Percentiles rank a stretch among this genome's conserved stretches.
phyloP scores from a whole-genome alignment of 2,888 invertebrate genomes.

The Cyclophora albipunctata region DNA sequence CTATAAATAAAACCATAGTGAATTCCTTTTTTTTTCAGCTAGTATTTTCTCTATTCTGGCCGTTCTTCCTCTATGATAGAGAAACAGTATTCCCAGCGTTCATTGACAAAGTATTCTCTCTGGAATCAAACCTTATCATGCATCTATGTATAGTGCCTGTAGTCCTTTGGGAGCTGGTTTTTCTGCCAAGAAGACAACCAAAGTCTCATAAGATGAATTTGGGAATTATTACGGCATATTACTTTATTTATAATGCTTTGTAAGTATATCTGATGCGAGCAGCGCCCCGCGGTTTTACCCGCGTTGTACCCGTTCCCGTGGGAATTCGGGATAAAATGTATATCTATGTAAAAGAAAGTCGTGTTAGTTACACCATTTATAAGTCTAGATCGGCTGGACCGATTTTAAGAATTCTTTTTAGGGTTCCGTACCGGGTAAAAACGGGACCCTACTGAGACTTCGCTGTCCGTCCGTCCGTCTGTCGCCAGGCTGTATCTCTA shows the following conservation, averaged over 20 bases:
- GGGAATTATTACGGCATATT: conserved; percentile 9
- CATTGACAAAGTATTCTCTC: conserved; percentile 38
- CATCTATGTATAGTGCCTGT: conserved; percentile 29
- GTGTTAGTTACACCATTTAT: too few species aligned
- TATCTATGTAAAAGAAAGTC: too few species aligned
- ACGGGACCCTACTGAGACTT: too few species aligned
- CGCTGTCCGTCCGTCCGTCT: too few species aligned
- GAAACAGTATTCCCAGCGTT: conserved; percentile 35
- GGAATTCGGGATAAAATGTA: too few species aligned
- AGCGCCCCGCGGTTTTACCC: background rate
- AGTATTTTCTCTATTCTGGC: conserved; percentile 41
- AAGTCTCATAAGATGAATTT: conserved; percentile 25
- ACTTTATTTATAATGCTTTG: conserved; percentile 23
- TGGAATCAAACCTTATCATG: conserved; percentile 34
- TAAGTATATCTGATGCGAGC: conserved; percentile 21
- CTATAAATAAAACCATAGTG: background rate
- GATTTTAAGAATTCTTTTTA: too few species aligned
- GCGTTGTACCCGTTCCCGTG: background rate
- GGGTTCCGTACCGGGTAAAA: too few species aligned
- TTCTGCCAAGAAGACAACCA: conserved; percentile 24
- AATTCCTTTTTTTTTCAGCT: conserved; percentile 29
- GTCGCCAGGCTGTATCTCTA: too few species aligned
- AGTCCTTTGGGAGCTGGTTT: conserved; percentile 35
- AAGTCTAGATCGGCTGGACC: too few species aligned
- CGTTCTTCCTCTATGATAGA: conserved; percentile 35